Evolutionary conservation across 2,888 invertebrate species (phyloP), one percentile per base, ranked within the genome.

Genomic region (Synanthedon tipuliformis): DNA sequence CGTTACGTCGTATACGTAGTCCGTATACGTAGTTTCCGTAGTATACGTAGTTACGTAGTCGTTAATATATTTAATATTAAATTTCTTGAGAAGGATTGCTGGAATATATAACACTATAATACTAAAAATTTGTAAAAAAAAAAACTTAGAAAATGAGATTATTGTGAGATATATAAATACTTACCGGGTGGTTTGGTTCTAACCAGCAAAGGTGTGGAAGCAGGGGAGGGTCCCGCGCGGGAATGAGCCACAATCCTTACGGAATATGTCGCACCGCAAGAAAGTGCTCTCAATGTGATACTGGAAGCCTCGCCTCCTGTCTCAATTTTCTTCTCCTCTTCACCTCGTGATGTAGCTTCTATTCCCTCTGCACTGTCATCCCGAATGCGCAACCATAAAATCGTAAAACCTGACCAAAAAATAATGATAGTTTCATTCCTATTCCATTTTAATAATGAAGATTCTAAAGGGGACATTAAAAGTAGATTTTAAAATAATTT

Each of bases 131-230:
- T n/a, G n/a, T n/a, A n/a, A n/a, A n/a, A n/a, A n/a, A n/a, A n/a
- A n/a, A n/a, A n/a, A n/a, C n/a, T n/a, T n/a, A n/a, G n/a, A n/a
- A n/a, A n/a, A n/a, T n/a, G n/a, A n/a, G n/a, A n/a, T n/a, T n/a
- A n/a, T n/a, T n/a, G 34, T 34, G 34, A 34, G 34, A 34, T 34
- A 34, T 8, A 2, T 7, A 18, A 15, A 49, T 23, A 7, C 16
- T 49, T 49, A 86, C 87, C 87, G 63, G 87, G 87, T 45, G 85
- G 81, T 65, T 85, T 86, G 16, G 87, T 87, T 56, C 78, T 75
- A 41, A 87, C 81, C 52, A 85, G 54, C 50, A 87, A 56, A 0
- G 86, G 81, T 2, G 64, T 65, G 1, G 87, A 87, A 0, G 75
- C 68, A 0, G 78, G 75, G 0, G 87, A 86, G 0, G 84, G 73